phyloP scores from a whole-genome alignment of 2,797 vertebrate genomes.

The Fistularia tabacaria region DNA sequence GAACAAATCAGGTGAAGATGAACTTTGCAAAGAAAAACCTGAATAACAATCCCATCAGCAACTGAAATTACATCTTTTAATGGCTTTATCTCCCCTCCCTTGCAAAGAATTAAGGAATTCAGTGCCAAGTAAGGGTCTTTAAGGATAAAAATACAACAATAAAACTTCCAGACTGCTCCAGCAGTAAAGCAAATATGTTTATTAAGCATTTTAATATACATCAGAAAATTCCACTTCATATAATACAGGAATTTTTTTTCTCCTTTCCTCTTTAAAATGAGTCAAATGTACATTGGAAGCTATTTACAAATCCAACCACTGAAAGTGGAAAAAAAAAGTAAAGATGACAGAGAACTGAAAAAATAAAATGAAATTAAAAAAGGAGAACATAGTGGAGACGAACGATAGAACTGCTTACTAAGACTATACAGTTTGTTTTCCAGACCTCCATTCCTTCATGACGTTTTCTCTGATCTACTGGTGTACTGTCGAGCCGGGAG shows the following conservation, averaged over 20 bases:
- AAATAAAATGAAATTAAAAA: constrained; percentile 56
- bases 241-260: constrained; percentile 95
- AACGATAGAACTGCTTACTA: constrained; percentile 65
- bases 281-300: constrained; percentile 88
- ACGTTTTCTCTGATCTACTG: constrained; percentile 41
- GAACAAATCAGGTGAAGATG: no score
- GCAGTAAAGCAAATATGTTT: constrained; percentile 99
- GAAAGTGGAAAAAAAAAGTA: constrained; percentile 55
- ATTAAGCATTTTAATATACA: constrained; percentile 99
- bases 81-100: no score
- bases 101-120: no score
- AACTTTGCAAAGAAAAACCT: no score
- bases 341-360: constrained; percentile 47
- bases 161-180: constrained; percentile 40
- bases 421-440: constrained; percentile 66
- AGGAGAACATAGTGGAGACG: constrained; percentile 74
- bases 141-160: no score
- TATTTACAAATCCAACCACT: constrained; percentile 89
- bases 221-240: constrained; percentile 89
- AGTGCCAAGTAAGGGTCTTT: no score
- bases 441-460: constrained; percentile 58
- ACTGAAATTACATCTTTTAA: no score
- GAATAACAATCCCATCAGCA: no score
- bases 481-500: constrained; percentile 43
- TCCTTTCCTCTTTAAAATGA: no score